Percentiles rank a stretch among this genome's conserved stretches.
These are phyloP conservation scores for Gulo gulo DNA, from an alignment of 2,113 vertebrate species.

Conservation along the genomic window DNA sequence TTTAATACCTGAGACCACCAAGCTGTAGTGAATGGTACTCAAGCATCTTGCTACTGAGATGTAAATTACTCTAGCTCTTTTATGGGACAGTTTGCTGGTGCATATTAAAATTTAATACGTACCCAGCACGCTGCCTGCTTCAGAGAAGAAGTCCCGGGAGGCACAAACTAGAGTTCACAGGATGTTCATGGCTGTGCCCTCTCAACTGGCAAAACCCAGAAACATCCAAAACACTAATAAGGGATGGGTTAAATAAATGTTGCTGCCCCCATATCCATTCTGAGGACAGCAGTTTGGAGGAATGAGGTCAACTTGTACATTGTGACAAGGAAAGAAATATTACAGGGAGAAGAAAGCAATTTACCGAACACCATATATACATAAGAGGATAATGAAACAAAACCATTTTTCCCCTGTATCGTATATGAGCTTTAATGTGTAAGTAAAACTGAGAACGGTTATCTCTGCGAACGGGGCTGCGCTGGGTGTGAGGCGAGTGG, in stretches of 20 bases:
- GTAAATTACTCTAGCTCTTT: background rate
- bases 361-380: background rate
- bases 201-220: background rate
- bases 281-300: background rate
- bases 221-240: background rate
- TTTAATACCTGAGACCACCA: background rate
- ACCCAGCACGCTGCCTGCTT: background rate
- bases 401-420: background rate
- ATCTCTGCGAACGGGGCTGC: background rate
- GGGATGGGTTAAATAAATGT: background rate
- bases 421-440: background rate
- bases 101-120: background rate
- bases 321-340: background rate
- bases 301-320: background rate
- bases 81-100: background rate
- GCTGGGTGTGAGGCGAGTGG: too few relatives aligned
- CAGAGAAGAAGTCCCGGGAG: background rate
- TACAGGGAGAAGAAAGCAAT: background rate
- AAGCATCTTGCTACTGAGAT: background rate
- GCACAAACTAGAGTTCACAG: background rate
- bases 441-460: background rate
- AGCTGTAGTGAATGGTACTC: background rate
- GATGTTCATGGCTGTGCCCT: background rate
- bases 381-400: background rate
- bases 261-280: background rate